Evolutionary conservation across 1,140 invertebrate species (phyloP).

Genomic region (Arion vulgaris): DNA sequence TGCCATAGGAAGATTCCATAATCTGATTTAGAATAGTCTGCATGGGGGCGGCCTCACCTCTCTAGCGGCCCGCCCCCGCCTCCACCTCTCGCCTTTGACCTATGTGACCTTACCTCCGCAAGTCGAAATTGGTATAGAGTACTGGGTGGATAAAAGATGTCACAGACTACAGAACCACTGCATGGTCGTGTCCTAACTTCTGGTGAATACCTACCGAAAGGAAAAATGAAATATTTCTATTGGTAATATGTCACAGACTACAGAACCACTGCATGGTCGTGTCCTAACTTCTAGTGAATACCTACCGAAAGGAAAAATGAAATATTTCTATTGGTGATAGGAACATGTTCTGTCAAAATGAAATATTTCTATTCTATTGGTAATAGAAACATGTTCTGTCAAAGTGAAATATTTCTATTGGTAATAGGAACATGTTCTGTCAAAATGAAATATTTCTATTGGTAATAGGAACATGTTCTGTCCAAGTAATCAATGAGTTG

Average conservation of each 20-base stretch:
- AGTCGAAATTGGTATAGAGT: conserved; percentile 17
- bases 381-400: too few species aligned
- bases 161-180: conserved; percentile 49
- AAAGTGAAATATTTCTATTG: too few species aligned
- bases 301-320: background rate
- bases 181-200: conserved; percentile 34
- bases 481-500: too few species aligned
- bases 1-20: conserved; percentile 67
- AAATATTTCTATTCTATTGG: too few species aligned
- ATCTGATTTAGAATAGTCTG: conserved; percentile 56
- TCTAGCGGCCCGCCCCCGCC: conserved; percentile 36
- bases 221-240: background rate
- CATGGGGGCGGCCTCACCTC: conserved; percentile 49
- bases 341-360: too few species aligned
- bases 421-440: too few species aligned
- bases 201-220: background rate
- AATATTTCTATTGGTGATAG: too few species aligned
- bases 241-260: conserved; percentile 41
- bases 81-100: background rate
- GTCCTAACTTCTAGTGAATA: background rate
- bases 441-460: too few species aligned
- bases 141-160: conserved; percentile 23
- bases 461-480: too few species aligned
- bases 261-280: conserved; percentile 49
- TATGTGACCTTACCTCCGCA: background rate